phyloP scores from a whole-genome alignment of 2,888 invertebrate species.

The Epinotia brunnichana region DNA sequence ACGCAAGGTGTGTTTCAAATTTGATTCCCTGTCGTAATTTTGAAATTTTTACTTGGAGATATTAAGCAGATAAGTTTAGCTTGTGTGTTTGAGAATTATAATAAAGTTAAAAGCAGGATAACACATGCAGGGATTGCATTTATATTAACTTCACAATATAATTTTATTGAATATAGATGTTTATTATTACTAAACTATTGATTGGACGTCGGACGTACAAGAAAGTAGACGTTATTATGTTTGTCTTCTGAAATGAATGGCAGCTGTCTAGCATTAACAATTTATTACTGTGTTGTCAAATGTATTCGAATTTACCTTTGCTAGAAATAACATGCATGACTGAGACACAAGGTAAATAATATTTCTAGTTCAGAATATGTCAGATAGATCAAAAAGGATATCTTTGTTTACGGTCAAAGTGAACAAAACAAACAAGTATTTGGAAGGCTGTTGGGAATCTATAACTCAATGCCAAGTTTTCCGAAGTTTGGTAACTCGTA shows the following conservation, averaged over 20 bases:
- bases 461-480: conserved; percentile 82
- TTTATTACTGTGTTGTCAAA: conserved; percentile 1
- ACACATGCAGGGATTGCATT: no score
- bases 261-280: conserved; percentile 4
- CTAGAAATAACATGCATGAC: conserved; percentile 11
- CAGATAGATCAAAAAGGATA: conserved; percentile 65
- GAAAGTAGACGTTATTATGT: not conserved
- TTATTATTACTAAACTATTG: conserved; percentile 13
- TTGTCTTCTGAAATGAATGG: not conserved
- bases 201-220: not conserved
- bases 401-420: conserved; percentile 77
- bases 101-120: no score
- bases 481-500: conserved; percentile 73
- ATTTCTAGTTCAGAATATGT: conserved; percentile 50
- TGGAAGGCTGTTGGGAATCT: conserved; percentile 79
- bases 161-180: not conserved
- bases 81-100: no score
- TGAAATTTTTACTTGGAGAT: conserved; percentile 20
- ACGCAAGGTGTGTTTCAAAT: conserved; percentile 39
- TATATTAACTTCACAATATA: no score
- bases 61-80: conserved; percentile 16
- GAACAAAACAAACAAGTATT: conserved; percentile 81
- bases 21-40: conserved; percentile 25
- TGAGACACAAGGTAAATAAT: conserved; percentile 16
- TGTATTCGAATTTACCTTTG: not conserved